Evolutionary conservation across 2,888 invertebrate genomes (phyloP).

Genomic region (Sesamia inferens): DNA sequence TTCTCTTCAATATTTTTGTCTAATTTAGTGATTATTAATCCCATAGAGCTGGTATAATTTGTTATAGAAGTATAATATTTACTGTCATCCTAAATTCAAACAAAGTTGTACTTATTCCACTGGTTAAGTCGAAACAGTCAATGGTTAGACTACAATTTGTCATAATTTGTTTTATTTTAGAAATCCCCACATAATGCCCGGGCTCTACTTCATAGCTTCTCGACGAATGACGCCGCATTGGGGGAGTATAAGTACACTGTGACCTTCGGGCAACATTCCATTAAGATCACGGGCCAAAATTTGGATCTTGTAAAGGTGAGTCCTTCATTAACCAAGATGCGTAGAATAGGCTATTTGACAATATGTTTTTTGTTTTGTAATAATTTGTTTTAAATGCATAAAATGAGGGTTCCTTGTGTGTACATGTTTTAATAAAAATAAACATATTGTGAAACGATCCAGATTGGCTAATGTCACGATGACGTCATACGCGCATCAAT

Average conservation of each 20-base stretch:
- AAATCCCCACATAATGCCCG: conserved; percentile 90
- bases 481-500: no score
- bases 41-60: not conserved
- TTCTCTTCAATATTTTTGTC: not conserved
- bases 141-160: not conserved
- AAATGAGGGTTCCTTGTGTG: no score
- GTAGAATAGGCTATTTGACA: not conserved
- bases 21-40: not conserved
- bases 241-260: conserved; percentile 97
- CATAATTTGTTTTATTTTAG: conserved; percentile 68
- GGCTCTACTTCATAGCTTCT: conserved; percentile 93
- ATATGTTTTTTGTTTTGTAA: no score
- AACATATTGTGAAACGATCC: no score
- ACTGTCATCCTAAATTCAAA: not conserved
- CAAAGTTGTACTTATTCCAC: not conserved
- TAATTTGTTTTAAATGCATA: no score
- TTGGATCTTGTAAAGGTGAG: conserved; percentile 95
- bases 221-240: conserved; percentile 95
- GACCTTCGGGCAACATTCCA: conserved; percentile 94
- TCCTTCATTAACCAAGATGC: not conserved
- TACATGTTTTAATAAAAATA: no score
- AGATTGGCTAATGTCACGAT: no score
- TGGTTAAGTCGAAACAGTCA: not conserved
- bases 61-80: not conserved
- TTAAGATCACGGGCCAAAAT: conserved; percentile 96